Evolutionary conservation across 2,797 vertebrate genomes (phyloP).

Genomic region (Peromyscus melanophrys): DNA sequence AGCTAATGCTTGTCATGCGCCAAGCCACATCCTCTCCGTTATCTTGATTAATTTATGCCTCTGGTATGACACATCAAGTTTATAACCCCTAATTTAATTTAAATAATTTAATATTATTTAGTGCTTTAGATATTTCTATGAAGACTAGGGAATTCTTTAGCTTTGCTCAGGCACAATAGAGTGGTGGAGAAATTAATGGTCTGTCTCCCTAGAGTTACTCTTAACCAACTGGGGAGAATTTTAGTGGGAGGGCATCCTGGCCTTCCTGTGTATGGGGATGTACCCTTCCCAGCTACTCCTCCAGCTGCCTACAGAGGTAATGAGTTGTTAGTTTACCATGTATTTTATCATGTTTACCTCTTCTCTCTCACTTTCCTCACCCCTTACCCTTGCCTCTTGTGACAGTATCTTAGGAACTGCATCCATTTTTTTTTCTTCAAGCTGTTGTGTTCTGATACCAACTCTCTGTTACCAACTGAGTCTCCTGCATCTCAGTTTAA

Average conservation of each 20-base stretch:
- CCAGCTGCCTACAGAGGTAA: neutral
- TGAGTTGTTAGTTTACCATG: neutral
- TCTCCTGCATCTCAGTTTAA: neutral
- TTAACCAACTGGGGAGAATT: neutral
- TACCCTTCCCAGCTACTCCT: neutral
- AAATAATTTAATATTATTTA: conserved; percentile 31
- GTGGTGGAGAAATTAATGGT: neutral
- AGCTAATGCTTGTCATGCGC: neutral
- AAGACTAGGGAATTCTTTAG: neutral
- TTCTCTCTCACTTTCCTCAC: neutral
- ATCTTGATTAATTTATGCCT: neutral
- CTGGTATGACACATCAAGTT: neutral
- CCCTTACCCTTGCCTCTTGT: neutral
- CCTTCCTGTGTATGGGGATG: neutral
- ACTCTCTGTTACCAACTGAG: neutral
- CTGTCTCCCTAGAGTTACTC: neutral
- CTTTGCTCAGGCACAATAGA: neutral
- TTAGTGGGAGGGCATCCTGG: neutral
- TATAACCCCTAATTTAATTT: neutral
- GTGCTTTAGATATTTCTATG: conserved; percentile 24
- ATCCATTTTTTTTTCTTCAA: neutral
- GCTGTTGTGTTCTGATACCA: neutral
- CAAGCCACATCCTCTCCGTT: neutral
- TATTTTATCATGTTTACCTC: neutral
- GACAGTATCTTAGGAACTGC: neutral